Percentiles rank a stretch among this genome's conserved stretches.
These are phyloP conservation scores for Pterostichus madidus DNA, from an alignment of 2,888 invertebrate genomes.

Conservation along the genomic window DNA sequence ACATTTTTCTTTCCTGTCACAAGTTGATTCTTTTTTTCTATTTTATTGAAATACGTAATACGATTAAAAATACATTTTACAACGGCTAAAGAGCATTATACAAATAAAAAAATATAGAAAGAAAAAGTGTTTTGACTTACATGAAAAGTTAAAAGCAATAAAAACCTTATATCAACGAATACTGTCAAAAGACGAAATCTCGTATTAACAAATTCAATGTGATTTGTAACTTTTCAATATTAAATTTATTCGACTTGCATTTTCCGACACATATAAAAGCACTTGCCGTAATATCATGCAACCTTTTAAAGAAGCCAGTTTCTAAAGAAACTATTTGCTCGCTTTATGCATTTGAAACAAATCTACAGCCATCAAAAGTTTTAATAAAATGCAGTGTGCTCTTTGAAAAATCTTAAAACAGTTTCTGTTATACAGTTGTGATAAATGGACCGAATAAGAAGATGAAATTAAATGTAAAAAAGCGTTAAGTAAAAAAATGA, in stretches of 20 bases:
- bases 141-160: conserved; percentile 21
- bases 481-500: conserved; percentile 57
- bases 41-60: no score
- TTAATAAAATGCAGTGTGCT: conserved; percentile 10
- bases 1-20: no score
- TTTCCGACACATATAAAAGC: neutral
- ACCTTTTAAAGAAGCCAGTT: conserved; percentile 31
- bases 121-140: neutral
- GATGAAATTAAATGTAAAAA: conserved; percentile 64
- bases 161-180: neutral
- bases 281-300: neutral
- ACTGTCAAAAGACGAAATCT: conserved; percentile 7
- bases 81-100: no score
- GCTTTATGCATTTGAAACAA: neutral
- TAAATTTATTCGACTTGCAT: conserved; percentile 21
- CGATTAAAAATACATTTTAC: no score
- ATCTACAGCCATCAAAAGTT: conserved; percentile 38
- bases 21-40: no score
- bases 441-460: conserved; percentile 60
- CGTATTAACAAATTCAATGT: conserved; percentile 11
- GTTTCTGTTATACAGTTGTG: conserved; percentile 52
- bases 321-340: neutral
- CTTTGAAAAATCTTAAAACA: conserved; percentile 35
- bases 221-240: conserved; percentile 28
- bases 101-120: no score